These are phyloP conservation scores for Lepidocolaptes lacrymiger DNA, from an alignment of 2,797 vertebrate genomes.

Conservation along the genomic window DNA sequence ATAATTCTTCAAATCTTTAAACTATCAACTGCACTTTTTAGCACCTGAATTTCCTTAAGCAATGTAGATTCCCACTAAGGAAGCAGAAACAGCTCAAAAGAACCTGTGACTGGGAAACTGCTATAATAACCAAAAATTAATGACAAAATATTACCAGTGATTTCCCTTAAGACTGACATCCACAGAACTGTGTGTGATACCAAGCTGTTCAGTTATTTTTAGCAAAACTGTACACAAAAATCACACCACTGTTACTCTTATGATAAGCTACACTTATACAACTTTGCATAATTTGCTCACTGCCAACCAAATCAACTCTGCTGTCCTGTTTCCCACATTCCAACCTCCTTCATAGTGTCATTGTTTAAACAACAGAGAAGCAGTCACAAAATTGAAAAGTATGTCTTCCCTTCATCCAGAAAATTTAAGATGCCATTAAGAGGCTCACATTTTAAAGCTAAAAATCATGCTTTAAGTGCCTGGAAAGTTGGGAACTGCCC, in stretches of 20 bases:
- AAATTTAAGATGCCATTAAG: neutral
- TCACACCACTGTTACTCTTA: neutral
- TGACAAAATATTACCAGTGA: neutral
- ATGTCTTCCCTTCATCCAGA: neutral
- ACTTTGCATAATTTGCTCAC: neutral
- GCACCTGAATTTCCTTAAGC: neutral
- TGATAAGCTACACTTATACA: neutral
- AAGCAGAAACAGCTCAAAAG: neutral
- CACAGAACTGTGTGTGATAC: neutral
- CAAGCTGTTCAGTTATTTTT: neutral
- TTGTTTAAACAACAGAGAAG: neutral
- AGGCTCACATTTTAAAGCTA: neutral
- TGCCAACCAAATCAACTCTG: neutral
- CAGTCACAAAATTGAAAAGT: neutral
- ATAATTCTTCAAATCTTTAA: neutral
- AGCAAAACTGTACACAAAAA: neutral
- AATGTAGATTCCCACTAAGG: neutral
- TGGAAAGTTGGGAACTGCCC: neutral
- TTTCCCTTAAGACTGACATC: neutral
- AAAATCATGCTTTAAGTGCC: neutral
- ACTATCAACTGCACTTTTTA: neutral
- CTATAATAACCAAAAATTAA: neutral
- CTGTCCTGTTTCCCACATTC: neutral
- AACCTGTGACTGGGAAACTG: neutral
- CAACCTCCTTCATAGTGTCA: neutral